Base-by-base conservation (phyloP, 1,140 invertebrate species). In the Aethina tumida region DNA sequence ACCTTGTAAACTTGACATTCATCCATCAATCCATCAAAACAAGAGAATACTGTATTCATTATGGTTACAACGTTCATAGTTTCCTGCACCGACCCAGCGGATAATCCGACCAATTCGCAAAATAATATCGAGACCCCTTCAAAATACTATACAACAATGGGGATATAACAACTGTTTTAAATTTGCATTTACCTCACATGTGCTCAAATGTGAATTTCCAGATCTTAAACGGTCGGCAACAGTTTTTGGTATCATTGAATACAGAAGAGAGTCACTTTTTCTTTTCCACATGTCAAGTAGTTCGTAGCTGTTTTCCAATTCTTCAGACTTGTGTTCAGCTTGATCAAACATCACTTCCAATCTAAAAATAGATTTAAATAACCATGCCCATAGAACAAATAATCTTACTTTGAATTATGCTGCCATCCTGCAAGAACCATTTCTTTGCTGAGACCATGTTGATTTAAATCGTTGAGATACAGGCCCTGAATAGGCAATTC, bases 171-270 rank as follows among this genome's bases (percentile, higher is more conserved):
- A 27, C 10, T 13, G n/a, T 3, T 9, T 12, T 5, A 27, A 9
- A 27, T 27, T 29, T 16, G 17, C 5, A 35, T 45, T 43, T 55
- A 80, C 72, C 70, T 86, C 75, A 58, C 83, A 90, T 7, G 85
- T 86, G 26, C 73, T 73, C 25, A 84, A 63, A 0, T 81, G 71
- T 43, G 77, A 74, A 27, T 77, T 74, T 3, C 86, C 87, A 18
- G 67, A 61, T 30, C 77, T 55, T 2, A 84, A 60, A 27, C 74
- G 62, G 58, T 83, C 78, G 0, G 78, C 83, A 3, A 86, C 79
- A 13, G 74, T 74, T 47, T 74, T 70, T 0, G 81, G 90, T 49
- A 94, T 90, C 88, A 94, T 92, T 2, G 89, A 90, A 56, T 93
- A 94, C 0, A 94, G 63, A 1, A 94, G 64, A 19, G 86, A 79